A percentile compares a stretch with the other conserved stretches of the same genome.
Conservation (phyloP, 1,140 invertebrate species). For the Drosophila willistoni region DNA sequence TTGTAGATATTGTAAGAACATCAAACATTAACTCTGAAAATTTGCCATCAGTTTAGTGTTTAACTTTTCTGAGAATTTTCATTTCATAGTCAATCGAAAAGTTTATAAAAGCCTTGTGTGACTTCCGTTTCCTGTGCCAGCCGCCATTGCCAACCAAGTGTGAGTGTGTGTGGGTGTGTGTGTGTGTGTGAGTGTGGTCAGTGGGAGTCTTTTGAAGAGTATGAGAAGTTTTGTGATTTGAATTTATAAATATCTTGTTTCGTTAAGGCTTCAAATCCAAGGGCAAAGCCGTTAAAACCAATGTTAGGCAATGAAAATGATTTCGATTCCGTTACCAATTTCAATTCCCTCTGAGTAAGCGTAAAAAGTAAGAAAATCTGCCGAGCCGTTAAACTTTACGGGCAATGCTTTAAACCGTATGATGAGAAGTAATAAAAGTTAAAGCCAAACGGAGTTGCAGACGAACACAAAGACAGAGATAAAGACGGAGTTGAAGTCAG, state of each 20-base stretch:
- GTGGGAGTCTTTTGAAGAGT: background rate
- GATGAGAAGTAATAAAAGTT: slow-evolving; percentile 16
- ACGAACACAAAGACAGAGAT: background rate
- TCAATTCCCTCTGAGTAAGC: slow-evolving; percentile 11
- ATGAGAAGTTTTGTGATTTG: slow-evolving; percentile 18
- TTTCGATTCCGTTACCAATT: slow-evolving; percentile 12
- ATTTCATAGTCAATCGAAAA: slow-evolving; percentile 16
- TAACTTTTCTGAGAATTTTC: background rate
- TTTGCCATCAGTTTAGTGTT: background rate
- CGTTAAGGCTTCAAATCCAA: slow-evolving; percentile 12
- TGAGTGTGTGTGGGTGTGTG: background rate
- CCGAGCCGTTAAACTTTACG: slow-evolving; percentile 17
- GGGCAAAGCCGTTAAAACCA: slow-evolving; percentile 7
- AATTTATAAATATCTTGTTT: slow-evolving; percentile 22
- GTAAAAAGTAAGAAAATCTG: slow-evolving; percentile 20
- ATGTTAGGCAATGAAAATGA: slow-evolving; percentile 20
- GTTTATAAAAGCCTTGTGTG: slow-evolving; percentile 3
- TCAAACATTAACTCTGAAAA: background rate
- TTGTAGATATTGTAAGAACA: background rate
- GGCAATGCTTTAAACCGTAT: slow-evolving; percentile 18
- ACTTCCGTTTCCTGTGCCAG: slow-evolving; percentile 2
- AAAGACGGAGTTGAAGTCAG: background rate
- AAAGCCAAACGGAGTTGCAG: background rate
- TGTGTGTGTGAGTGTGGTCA: background rate
- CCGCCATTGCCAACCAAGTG: background rate